Conservation (phyloP, 2,888 invertebrate species). For the Ceraclea dissimilis region DNA sequence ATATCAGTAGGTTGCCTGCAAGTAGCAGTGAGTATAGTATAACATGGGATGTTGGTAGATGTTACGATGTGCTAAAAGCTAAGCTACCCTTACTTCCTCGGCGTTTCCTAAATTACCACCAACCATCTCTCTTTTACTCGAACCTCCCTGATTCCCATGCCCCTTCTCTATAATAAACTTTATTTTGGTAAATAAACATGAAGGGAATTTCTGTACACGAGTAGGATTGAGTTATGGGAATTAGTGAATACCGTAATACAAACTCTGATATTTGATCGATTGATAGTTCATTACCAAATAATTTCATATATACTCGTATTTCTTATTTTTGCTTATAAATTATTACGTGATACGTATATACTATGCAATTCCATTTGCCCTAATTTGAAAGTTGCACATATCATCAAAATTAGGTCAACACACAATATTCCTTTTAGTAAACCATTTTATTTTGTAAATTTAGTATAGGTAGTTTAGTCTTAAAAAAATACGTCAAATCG, state of each 20-base stretch:
- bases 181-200: conserved; percentile 4
- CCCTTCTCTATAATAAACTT: neutral
- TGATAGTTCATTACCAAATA: neutral
- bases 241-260: no score
- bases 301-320: no score
- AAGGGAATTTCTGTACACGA: neutral
- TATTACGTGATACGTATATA: no score
- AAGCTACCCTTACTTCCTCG: conserved; percentile 15
- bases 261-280: neutral
- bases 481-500: no score
- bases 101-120: conserved; percentile 19
- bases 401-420: no score
- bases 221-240: neutral
- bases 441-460: no score
- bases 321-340: no score
- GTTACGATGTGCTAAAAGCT: conserved; percentile 21
- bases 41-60: neutral
- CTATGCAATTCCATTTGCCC: no score
- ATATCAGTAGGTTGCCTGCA: neutral
- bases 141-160: neutral
- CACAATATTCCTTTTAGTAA: no score
- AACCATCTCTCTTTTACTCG: neutral
- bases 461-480: no score
- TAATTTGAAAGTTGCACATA: no score
- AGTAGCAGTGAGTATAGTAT: no score